Conservation (phyloP, 2,797 vertebrate genomes). For the Sebastes vulpes region DNA sequence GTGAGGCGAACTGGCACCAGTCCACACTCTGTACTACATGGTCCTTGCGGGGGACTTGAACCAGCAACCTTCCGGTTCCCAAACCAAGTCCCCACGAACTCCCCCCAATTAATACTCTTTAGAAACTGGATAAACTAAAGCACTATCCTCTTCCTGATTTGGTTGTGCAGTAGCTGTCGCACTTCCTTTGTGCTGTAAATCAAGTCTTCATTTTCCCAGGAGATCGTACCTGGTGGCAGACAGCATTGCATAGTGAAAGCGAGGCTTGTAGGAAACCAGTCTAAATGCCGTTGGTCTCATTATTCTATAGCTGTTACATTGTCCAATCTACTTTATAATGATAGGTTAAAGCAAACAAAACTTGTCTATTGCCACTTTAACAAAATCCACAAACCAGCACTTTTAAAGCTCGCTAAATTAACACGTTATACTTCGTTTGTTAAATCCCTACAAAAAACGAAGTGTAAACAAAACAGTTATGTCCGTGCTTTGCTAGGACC, state of each 20-base stretch:
- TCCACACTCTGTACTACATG: rapidly evolving
- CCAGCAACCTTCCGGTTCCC: background rate
- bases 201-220: background rate
- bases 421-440: background rate
- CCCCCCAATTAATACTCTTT: too few relatives aligned
- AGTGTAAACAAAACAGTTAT: background rate
- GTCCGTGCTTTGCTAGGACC: background rate
- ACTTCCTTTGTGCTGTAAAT: background rate
- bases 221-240: background rate
- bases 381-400: background rate
- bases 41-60: background rate
- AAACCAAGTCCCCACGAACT: background rate
- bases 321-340: background rate
- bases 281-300: background rate
- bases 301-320: background rate
- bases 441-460: background rate
- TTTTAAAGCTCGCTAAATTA: background rate
- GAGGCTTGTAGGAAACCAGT: background rate
- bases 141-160: background rate
- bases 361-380: background rate
- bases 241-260: background rate
- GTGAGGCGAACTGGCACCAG: background rate
- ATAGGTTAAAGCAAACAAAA: background rate
- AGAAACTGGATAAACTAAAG: rapidly evolving
- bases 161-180: background rate